Base-by-base conservation (phyloP, 1,140 invertebrate genomes). In the Nasonia vitripennis region DNA sequence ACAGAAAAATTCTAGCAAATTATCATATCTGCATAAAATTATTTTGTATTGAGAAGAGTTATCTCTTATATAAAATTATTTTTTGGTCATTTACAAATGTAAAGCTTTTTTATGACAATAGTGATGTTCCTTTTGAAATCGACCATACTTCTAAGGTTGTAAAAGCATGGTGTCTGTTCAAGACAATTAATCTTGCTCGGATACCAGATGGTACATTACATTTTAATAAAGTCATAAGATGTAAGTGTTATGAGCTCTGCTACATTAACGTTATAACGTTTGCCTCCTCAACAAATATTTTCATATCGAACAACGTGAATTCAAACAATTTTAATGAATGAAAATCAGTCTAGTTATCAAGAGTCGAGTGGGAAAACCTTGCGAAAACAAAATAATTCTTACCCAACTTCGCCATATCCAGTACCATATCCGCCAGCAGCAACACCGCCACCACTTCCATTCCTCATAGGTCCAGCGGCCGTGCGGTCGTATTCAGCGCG, bases 391-490 rank as follows among this genome's bases (percentile, higher is more conserved):
- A n/a, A 62, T 6, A 20, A 62, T 62, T 17, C 91, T 88, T 92
- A 93, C 90, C 92, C 92, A 84, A 92, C 91, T 86, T 93, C 93
- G 45, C 90, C 89, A 84, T 93, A 93, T 73, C 92, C 92, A 86
- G 90, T 90, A 17, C 92, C 92, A 83, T 93, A 93, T 9, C 92
- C 92, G 45, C 92, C 92, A 14, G 90, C 89, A 70, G 92, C 91
- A 27, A 92, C 92, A 1, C 91, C 89, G 10, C 90, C 91, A 79
- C 92, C 91, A 79, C 92, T 92, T n/a, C 93, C 93, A 34, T 93
- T 93, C 86, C 93, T 91, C 91, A 93, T 93, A 9, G 93, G 93
- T 31, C 92, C 93, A 37, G 92, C 89, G 9, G 91, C 89, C 37
- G 87, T 89, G 23, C 93, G 91, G 78, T 93, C 93, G 84, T 93